These are phyloP conservation scores for Numenius arquata DNA, from an alignment of 2,113 vertebrate species.

Conservation along the genomic window DNA sequence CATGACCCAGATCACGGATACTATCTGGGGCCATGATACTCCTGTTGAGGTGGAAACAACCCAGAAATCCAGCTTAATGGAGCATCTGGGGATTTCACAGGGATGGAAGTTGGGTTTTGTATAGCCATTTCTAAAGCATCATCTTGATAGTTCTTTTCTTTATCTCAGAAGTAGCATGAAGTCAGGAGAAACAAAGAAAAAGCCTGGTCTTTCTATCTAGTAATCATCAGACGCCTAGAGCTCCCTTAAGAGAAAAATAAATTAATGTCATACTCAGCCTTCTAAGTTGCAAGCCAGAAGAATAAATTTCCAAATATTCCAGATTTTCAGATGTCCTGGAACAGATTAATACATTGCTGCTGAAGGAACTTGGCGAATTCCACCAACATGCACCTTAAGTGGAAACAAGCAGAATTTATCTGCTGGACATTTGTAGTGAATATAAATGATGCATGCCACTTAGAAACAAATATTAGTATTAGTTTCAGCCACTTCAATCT, in stretches of 20 bases:
- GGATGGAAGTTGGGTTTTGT: neutral
- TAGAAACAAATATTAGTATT: neutral
- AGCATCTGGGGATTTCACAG: neutral
- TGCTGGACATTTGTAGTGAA: neutral
- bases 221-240: neutral
- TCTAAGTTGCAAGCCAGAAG: neutral
- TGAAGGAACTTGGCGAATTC: neutral
- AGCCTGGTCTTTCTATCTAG: neutral
- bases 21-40: neutral
- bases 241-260: neutral
- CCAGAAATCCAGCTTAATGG: neutral
- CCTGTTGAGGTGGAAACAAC: neutral
- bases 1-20: neutral
- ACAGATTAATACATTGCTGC: neutral
- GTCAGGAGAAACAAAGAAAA: neutral
- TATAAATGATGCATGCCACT: neutral
- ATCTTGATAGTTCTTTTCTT: neutral
- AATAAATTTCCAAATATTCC: neutral
- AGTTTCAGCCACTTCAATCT: neutral
- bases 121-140: neutral
- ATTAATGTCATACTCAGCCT: neutral
- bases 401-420: neutral
- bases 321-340: neutral
- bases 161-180: neutral
- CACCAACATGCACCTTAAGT: neutral